Evolutionary conservation across 2,888 invertebrate species (phyloP), one percentile per base, ranked within the genome.

Genomic region (Ditylenchus weischeri): DNA sequence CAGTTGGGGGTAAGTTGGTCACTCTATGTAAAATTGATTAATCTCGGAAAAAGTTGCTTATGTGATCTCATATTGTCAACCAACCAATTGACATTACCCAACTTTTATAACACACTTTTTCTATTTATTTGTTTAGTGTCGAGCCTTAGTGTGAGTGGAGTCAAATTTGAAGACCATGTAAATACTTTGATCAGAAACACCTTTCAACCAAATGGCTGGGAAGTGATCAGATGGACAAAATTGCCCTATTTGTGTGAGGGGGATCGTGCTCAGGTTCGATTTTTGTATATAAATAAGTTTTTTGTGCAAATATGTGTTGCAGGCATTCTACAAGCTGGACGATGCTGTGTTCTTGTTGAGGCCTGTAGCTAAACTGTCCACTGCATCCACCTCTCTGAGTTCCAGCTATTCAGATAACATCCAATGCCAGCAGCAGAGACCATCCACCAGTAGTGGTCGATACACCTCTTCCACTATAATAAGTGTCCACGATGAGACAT

Each of bases 171-270:
- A 73, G 84, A 90, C 67, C 94, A 96, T 84, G 89, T 90, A 8
- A 84, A 87, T 10, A 88, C 90, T 71, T 88, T 93, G 77, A 85
- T 89, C 35, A 83, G 86, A 49, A 75, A 84, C 59, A 88, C 90
- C 8, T 86, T 89, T 35, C 86, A 87, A 71, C 89, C 89, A 0
- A 84, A 87, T 62, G 90, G 90, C 5, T 91, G 91, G 84, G 73
- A 76, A 68, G 66, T 95, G 51, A 87, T 89, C 59, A 87, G 88
- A 7, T 96, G 94, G 91, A 89, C 91, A 15, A 88, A 91, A 78
- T 88, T 93, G 54, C 96, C 96, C 0, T 96, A 96, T 84, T 87
- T 98, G 50, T 96, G 95, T 85, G 95, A 98, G 85, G 96, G 96
- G 0, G 95, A 96, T 61, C 65, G 76, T 59, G 67, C 71, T 51